Conservation (phyloP, 2,888 invertebrate species). For the Melinaea menophilus region DNA sequence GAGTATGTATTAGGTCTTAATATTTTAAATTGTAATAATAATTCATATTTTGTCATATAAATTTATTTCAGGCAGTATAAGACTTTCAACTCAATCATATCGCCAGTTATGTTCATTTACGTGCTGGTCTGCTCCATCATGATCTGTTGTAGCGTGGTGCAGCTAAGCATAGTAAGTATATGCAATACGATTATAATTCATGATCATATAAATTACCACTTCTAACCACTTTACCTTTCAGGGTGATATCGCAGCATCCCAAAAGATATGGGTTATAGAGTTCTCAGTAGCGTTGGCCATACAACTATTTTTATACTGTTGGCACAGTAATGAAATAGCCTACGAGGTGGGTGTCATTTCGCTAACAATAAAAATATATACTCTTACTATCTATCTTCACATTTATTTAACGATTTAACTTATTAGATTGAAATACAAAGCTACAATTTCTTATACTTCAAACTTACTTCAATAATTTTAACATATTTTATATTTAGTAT, state of each 20-base stretch:
- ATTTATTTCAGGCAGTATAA: constrained; percentile 44
- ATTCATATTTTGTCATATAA: not conserved
- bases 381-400: no score
- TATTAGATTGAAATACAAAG: no score
- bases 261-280: constrained; percentile 53
- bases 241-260: constrained; percentile 43
- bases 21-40: not conserved
- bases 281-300: constrained; percentile 45
- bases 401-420: no score
- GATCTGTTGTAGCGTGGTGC: constrained; percentile 58
- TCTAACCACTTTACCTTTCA: constrained; percentile 35
- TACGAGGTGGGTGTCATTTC: constrained; percentile 39
- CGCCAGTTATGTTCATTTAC: constrained; percentile 58
- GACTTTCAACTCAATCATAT: constrained; percentile 45
- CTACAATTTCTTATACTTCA: no score
- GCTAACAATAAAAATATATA: not conserved
- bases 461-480: no score
- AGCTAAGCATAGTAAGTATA: constrained; percentile 49
- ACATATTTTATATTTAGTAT: no score
- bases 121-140: constrained; percentile 56
- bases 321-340: constrained; percentile 58
- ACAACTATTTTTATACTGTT: constrained; percentile 59
- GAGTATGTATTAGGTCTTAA: constrained; percentile 41
- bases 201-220: no score
- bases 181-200: no score